A percentile compares a stretch with the other conserved stretches of the same genome.
Conservation (phyloP, 2,797 vertebrate genomes). For the Kryptolebias ocellatus region DNA sequence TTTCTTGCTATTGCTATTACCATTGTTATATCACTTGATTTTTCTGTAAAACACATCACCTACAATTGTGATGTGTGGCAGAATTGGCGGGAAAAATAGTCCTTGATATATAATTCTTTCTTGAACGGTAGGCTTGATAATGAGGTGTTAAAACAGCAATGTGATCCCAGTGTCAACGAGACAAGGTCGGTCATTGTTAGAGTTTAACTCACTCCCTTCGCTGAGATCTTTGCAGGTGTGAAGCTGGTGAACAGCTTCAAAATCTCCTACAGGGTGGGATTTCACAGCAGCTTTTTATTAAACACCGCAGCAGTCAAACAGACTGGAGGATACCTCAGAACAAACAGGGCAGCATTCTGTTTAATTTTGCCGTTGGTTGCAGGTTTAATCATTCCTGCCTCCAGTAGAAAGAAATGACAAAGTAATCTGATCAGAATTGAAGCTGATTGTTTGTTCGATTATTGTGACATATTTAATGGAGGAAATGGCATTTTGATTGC, state of each 20-base stretch:
- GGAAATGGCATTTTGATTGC: slow-evolving; percentile 56
- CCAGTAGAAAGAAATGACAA: slow-evolving; percentile 30
- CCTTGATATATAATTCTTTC: slow-evolving; percentile 14
- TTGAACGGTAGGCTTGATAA: slow-evolving; percentile 31
- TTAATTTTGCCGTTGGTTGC: slow-evolving; percentile 44
- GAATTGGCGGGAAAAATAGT: neutral
- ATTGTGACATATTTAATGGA: slow-evolving; percentile 27
- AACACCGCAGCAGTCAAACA: slow-evolving; percentile 58
- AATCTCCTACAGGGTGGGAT: slow-evolving; percentile 48
- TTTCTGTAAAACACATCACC: neutral
- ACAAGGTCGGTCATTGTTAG: slow-evolving; percentile 38
- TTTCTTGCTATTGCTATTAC: neutral
- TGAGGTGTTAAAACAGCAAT: slow-evolving; percentile 42
- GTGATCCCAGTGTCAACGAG: slow-evolving; percentile 32
- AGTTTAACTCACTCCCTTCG: slow-evolving; percentile 34
- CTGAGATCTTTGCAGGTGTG: slow-evolving; percentile 22
- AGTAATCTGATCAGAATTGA: slow-evolving; percentile 57
- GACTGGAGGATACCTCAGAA: slow-evolving; percentile 43
- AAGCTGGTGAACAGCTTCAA: slow-evolving; percentile 44
- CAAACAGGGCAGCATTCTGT: slow-evolving; percentile 47
- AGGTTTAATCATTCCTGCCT: slow-evolving; percentile 57
- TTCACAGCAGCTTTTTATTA: slow-evolving; percentile 54
- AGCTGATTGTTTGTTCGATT: slow-evolving; percentile 53
- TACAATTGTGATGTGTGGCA: neutral
- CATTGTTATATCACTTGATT: neutral